A percentile compares a stretch with the other conserved stretches of the same genome.
phyloP scores from a whole-genome alignment of 2,113 vertebrate species.

The Sphyrna mokarran region DNA sequence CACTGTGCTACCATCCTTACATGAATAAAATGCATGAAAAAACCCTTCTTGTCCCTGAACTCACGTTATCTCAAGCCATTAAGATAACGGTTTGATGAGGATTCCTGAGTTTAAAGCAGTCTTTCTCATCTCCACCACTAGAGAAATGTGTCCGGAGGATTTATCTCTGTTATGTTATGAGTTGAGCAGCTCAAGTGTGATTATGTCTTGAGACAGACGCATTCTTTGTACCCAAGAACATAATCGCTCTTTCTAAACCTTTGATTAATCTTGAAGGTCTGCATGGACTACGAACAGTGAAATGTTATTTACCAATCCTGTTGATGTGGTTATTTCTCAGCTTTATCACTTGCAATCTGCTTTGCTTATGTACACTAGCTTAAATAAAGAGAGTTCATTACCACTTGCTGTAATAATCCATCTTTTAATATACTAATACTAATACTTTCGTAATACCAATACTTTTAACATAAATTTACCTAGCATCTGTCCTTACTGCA shows the following conservation, averaged over 20 bases:
- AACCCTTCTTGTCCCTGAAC: background rate
- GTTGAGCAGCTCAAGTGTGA: background rate
- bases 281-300: background rate
- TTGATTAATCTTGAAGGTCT: background rate
- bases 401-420: background rate
- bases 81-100: background rate
- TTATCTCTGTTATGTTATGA: background rate
- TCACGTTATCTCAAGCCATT: background rate
- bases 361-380: background rate
- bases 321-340: background rate
- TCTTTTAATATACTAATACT: background rate
- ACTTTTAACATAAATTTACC: background rate
- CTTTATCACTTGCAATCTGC: background rate
- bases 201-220: background rate
- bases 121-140: background rate
- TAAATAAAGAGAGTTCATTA: background rate
- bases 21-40: background rate
- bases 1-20: no score
- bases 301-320: background rate
- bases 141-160: background rate
- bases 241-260: background rate
- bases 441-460: background rate
- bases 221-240: background rate
- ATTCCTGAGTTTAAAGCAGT: background rate
- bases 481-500: background rate